Conservation (phyloP, 2,113 vertebrate genomes). For the Heterochromis multidens region DNA sequence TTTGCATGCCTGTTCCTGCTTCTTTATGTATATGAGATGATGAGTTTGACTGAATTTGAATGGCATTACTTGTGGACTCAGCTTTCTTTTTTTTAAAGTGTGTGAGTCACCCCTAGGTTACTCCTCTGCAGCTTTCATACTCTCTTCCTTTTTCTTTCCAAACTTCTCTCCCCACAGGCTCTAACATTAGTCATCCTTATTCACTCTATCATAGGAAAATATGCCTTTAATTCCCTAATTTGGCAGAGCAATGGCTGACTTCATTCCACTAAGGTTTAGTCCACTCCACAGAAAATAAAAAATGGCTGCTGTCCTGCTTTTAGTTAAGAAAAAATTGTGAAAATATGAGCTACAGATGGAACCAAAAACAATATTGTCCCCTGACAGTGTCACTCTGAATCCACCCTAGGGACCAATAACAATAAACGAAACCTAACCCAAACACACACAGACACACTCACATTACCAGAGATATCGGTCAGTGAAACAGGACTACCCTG, state of each 20-base stretch:
- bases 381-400: slow-evolving; percentile 8
- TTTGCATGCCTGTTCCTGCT: slow-evolving; percentile 31
- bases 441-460: slow-evolving; percentile 16
- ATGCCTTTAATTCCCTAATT: background rate
- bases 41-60: slow-evolving; percentile 3
- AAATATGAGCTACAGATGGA: slow-evolving; percentile 8
- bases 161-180: slow-evolving; percentile 7
- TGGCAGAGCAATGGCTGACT: background rate
- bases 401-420: slow-evolving; percentile 17
- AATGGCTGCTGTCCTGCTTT: background rate
- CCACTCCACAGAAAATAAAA: background rate
- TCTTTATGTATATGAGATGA: slow-evolving; percentile 26
- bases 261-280: background rate
- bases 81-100: background rate
- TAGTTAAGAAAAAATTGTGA: background rate
- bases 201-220: slow-evolving; percentile 31
- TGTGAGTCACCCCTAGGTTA: slow-evolving; percentile 14
- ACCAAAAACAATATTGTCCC: slow-evolving; percentile 2
- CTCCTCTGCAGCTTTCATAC: slow-evolving; percentile 9
- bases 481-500: slow-evolving; percentile 51
- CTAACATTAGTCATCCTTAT: slow-evolving; percentile 43
- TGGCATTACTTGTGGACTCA: background rate
- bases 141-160: slow-evolving; percentile 36
- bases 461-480: slow-evolving; percentile 50
- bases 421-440: slow-evolving; percentile 47